phyloP scores from a whole-genome alignment of 2,797 vertebrate genomes.

The Myripristis murdjan region DNA sequence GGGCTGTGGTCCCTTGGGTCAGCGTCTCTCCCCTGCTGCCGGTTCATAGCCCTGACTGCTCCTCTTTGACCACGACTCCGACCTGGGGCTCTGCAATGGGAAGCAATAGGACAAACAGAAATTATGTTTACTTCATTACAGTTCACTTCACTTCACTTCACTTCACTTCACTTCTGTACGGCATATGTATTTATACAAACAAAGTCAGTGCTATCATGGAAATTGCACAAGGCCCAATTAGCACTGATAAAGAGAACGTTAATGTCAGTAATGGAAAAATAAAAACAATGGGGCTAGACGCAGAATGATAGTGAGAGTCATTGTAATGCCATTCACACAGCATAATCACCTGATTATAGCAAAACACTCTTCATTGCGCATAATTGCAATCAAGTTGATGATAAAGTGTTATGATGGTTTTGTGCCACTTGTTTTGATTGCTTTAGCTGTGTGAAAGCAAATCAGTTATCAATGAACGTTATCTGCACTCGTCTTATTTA shows the following conservation, averaged over 20 bases:
- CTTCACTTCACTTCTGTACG: too few species aligned
- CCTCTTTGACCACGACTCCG: constrained; percentile 84
- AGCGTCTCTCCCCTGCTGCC: constrained; percentile 77
- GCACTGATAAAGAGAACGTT: constrained; percentile 7
- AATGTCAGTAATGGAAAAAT: constrained; percentile 5
- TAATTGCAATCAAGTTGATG: constrained; percentile 63
- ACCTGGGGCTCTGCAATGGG: constrained; percentile 85
- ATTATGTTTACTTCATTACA: not conserved
- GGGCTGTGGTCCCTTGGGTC: constrained; percentile 78
- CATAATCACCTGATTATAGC: constrained; percentile 55
- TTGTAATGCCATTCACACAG: constrained; percentile 53
- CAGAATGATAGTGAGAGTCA: constrained; percentile 31
- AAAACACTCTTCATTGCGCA: constrained; percentile 63
- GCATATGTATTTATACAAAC: too few species aligned
- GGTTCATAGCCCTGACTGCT: constrained; percentile 82
- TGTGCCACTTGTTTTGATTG: constrained; percentile 56
- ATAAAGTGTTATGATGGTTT: constrained; percentile 50
- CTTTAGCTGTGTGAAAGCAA: constrained; percentile 34
- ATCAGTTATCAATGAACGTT: constrained; percentile 28
- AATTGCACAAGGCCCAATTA: not conserved
- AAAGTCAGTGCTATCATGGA: not conserved
- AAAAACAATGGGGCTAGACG: constrained; percentile 16
- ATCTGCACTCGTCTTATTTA: constrained; percentile 24
- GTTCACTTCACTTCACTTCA: not conserved
- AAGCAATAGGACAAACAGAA: constrained; percentile 34